Evolutionary conservation across 2,888 invertebrate genomes (phyloP).

Genomic region (Chesias legatella): DNA sequence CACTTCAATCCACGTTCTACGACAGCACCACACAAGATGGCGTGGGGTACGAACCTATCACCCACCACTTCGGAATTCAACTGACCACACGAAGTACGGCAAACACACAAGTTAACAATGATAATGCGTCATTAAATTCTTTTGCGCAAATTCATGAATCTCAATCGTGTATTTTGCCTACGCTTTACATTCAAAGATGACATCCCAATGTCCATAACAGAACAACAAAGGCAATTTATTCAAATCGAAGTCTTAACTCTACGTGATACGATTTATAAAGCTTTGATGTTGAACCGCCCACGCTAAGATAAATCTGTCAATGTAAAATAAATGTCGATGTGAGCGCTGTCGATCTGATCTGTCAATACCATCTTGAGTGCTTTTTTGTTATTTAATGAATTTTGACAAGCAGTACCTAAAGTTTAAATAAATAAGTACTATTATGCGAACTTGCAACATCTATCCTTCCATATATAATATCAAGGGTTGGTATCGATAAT

Average conservation of each 20-base stretch:
- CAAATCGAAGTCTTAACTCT: slow-evolving; percentile 8
- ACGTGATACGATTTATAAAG: slow-evolving; percentile 3
- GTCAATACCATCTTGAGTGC: slow-evolving; percentile 7
- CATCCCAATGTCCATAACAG: slow-evolving; percentile 19
- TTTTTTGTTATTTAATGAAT: slow-evolving; percentile 9
- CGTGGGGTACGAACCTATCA: no score
- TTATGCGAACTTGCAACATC: no score
- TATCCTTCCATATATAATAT: no score
- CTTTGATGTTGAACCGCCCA: slow-evolving; percentile 8
- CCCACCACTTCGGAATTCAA: no score
- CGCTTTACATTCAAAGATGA: slow-evolving; percentile 24
- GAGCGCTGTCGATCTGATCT: slow-evolving; percentile 15
- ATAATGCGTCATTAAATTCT: slow-evolving; percentile 1
- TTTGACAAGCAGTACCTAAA: slow-evolving; percentile 3
- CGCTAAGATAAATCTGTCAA: slow-evolving; percentile 24
- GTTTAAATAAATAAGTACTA: no score
- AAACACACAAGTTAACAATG: slow-evolving; percentile 1
- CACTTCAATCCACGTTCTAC: no score
- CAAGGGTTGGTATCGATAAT: no score
- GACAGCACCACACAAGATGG: no score
- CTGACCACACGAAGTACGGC: no score
- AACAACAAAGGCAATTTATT: slow-evolving; percentile 13
- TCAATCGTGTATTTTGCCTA: slow-evolving; percentile 16
- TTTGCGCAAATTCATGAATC: slow-evolving; percentile 9
- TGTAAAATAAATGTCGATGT: slow-evolving; percentile 18